Base-by-base conservation (phyloP, 2,797 vertebrate species). In the Sebastes miniatus region DNA sequence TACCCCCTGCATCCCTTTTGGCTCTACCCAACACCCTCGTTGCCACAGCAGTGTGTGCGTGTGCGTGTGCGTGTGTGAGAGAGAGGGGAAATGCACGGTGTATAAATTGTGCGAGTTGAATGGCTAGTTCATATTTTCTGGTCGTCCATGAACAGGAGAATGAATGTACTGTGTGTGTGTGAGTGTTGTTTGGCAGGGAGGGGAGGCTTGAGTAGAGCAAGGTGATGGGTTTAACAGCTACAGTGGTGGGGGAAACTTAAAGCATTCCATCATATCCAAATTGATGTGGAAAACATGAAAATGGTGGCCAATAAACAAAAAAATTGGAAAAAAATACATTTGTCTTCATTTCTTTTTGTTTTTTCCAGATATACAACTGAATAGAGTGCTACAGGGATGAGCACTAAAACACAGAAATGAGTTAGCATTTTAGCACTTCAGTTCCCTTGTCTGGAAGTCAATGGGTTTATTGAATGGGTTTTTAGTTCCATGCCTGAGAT, bases 271-370 rank as follows among this genome's bases (percentile, higher is more conserved):
- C 96, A 95, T 94, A 95, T 88, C 94, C 90, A 96, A 94, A 94
- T 95, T 93, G 92, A 95, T 94, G 96, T 96, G 93, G 94, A 95
- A 86, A 96, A 95, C 67, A 50, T 90, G 81, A 93, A 43, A 96
- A 95, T 96, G 96, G 97, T 96, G 97, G 97, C 97, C 96, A 97
- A 94, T 94, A 98, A 99, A 98, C 88, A 96, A 96, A 88, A 85
- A 77, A 83, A 79, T 20, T 56, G 13, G 47, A 68, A 68, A 64
- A 82, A 87, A 83, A 80, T 4, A 36, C 8, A 16, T 11, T 18
- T 74, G 79, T 86, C 10, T 76, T 22, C 0, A 4, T 6, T 20
- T 25, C 0, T 57, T 4, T 36, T 57, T n/a, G 36, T 56, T 36
- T 79, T 3, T 62, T 50, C 11, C 4, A 56, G 8, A 61, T 29